Base-by-base conservation (phyloP, 2,113 vertebrate genomes). In the Sceloporus undulatus region DNA sequence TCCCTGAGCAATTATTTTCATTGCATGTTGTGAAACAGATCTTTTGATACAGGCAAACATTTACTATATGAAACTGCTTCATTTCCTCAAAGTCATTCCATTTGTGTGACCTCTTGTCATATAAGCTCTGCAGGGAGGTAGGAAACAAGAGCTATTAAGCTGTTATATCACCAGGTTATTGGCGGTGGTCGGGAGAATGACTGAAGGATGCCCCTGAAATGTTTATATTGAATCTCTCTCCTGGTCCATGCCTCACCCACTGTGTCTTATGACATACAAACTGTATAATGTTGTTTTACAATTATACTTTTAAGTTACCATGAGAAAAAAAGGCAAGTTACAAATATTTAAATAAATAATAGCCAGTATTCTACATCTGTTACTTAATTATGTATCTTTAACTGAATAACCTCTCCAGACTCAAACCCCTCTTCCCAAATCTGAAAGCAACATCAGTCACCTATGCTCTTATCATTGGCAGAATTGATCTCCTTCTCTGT, bases 41-140 rank as follows among this genome's bases (percentile, higher is more conserved):
- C 29, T 65, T 85, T 74, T 62, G 77, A 80, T 73, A 89, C 66
- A 79, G 66, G 42, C 48, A 79, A 79, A 85, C 40, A 78, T 88
- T 77, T 78, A 42, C 56, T 74, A 34, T 85, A 73, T 89, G 34
- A 56, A 40, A 65, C 80, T 71, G 34, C 2, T 89, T 77, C 78
- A 21, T 75, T 76, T 19, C 65, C 75, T 79, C 21, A n/a, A 84
- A 48, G 34, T 65, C 1, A 10, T 88, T 68, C 80, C 42, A 42
- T 85, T 89, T 34, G 34, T 87, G 4, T 16, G 10, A 68, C 1
- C 84, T 74, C 74, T 68, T 79, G 29, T 79, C 56, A 9, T 79
- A 84, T 52, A 21, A 16, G 34, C 18, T 73, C 34, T 87, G 59
- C 27, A 77, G 54, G 10, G 42, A 19, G 1, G 13, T 6, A 62